Base-by-base conservation (phyloP, 2,797 vertebrate species). In the Oceanodroma leucorhoa region DNA sequence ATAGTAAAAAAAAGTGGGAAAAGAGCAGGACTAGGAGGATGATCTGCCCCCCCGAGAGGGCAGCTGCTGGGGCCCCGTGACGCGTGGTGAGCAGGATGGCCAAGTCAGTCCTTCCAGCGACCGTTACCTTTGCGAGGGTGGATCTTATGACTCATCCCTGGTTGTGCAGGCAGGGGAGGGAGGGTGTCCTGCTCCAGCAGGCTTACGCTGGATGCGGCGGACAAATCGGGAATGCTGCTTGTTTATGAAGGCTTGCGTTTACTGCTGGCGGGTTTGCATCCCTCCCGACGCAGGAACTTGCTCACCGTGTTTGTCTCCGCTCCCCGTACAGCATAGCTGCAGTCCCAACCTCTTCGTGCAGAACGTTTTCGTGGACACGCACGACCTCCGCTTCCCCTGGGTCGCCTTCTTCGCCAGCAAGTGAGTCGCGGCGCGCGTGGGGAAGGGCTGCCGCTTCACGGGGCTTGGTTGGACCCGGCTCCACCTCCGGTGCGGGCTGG, bases 401-500 rank as follows among this genome's bases (percentile, higher is more conserved):
- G 99, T 99, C 51, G 99, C 99, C 10, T 99, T 99, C 98, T 99
- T 99, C 19, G 99, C 99, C 95, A 99, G 99, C 99, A 99, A 99
- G 99, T 99, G 98, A 98, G 99, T 98, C 3, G 20, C 8, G 48
- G 18, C 1, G 53, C 1, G 22, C 40, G 7, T 0, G 51, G 46
- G 78, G 43, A 11, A 22, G 57, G 40, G 50, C 40, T 36, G 78
- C 6, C n/a, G 0, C 0, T 14, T 26, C 27, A 9, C 29, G 5
- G 46, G 27, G 9, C 11, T 43, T 1, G 26, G 4, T 8, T 17
- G 43, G 64, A 46, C 3, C 43, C 23, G 1, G 38, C 20, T 51
- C 62, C n/a, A n/a, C n/a, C n/a, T n/a, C 54, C 45, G 11, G 29
- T 1, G 27, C 3, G 2, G 57, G 38, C 72, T 13, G 53, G 61